Percentiles rank a stretch among this genome's conserved stretches.
phyloP scores from a whole-genome alignment of 2,113 vertebrate species.

The Elachura formosa region DNA sequence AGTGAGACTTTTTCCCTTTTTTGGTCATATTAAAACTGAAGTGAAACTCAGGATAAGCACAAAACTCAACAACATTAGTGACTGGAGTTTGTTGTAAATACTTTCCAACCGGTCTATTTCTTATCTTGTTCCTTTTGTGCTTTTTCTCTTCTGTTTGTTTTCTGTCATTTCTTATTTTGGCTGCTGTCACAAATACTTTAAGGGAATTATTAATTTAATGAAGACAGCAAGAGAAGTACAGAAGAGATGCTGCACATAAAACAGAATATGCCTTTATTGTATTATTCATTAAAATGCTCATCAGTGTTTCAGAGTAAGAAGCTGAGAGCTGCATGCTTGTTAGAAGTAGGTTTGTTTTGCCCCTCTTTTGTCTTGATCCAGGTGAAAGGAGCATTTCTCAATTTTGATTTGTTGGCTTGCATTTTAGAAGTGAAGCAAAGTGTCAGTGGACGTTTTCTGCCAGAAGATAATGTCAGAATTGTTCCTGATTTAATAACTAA shows the following conservation, averaged over 20 bases:
- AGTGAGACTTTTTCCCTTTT: background rate
- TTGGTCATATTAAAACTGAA: background rate
- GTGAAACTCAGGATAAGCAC: background rate
- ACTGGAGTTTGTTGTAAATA: background rate
- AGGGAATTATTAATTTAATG: constrained; percentile 36
- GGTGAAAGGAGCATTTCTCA: background rate
- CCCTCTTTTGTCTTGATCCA: background rate
- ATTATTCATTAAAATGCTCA: constrained; percentile 31
- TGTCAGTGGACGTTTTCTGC: background rate
- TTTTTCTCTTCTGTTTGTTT: background rate
- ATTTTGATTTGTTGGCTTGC: background rate
- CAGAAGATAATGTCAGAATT: background rate
- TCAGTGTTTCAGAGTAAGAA: background rate
- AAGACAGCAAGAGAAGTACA: background rate
- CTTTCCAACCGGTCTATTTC: background rate
- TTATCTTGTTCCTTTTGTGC: background rate
- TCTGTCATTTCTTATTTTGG: constrained; percentile 1
- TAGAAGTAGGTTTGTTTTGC: background rate
- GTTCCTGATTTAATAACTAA: background rate
- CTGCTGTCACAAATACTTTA: background rate
- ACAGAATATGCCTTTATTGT: constrained; percentile 4
- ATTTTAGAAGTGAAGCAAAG: background rate
- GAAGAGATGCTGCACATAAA: background rate
- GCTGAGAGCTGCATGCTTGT: background rate
- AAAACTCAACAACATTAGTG: background rate